Base-by-base conservation (phyloP, 2,888 invertebrate species). In the Molanna angustata region DNA sequence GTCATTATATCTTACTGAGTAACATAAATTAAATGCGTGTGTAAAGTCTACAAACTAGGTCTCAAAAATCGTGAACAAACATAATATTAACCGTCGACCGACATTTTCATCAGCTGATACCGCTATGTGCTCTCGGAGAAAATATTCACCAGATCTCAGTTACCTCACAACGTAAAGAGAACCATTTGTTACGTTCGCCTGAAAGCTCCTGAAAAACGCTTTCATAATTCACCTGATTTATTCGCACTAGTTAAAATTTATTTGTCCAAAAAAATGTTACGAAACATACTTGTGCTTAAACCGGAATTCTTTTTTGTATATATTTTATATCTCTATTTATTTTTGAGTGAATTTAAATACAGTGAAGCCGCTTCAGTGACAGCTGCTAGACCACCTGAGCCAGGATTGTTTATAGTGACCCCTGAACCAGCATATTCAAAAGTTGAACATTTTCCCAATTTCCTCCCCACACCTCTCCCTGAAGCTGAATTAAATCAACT, bases 41-140 rank as follows among this genome's bases (percentile, higher is more conserved):
- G 51, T 39, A 39, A 21, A 33, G 40, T 35, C 47, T 27, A n/a
- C 35, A 40, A 52, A 48, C 47, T 52, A 43, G 48, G 33, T 48
- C 42, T 53, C 33, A 53, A 45, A 18, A 47, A 45, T 57, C 57
- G 57, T 57, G 57, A 54, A 20, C 49, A 57, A 57, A 57, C 52
- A 57, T 11, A 44, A n/a, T 21, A 9, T 40, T 27, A 40, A 7
- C 32, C 22, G 49, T 9, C 11, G 21, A 46, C 19, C 48, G 20
- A 52, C 19, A 46, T 51, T 31, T 17, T 32, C 42, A 4, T 33
- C 32, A 11, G 27, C 32, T 17, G 27, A 20, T 54, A 51, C 57
- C 54, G 57, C 52, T 57, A 57, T 27, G 37, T 39, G 48, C 52
- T 51, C 54, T 54, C 49, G 42, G 57, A 51, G 54, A 52, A 49